phyloP scores from a whole-genome alignment of 2,888 invertebrate species.

The Apotomis turbidana region DNA sequence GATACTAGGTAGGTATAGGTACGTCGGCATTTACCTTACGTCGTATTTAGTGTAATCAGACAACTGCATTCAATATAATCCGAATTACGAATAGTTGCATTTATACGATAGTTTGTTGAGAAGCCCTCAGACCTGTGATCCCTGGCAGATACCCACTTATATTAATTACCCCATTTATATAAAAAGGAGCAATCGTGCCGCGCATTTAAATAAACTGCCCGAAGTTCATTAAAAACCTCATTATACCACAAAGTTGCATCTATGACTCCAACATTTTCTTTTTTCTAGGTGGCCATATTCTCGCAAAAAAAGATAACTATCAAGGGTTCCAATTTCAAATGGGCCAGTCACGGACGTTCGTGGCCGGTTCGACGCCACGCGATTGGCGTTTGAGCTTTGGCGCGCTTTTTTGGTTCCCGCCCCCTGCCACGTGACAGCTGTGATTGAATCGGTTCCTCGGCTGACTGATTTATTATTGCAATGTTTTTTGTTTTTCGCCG shows the following conservation, averaged over 20 bases:
- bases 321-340: slow-evolving; percentile 78
- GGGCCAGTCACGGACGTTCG: slow-evolving; percentile 70
- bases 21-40: too few relatives aligned
- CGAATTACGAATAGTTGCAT: too few relatives aligned
- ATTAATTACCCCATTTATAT: too few relatives aligned
- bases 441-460: slow-evolving; percentile 74
- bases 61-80: too few relatives aligned
- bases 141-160: too few relatives aligned
- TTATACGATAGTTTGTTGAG: too few relatives aligned
- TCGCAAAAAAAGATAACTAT: slow-evolving; percentile 60
- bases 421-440: slow-evolving; percentile 76
- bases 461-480: slow-evolving; percentile 77
- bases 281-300: slow-evolving; percentile 43
- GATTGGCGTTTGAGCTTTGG: slow-evolving; percentile 79
- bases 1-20: too few relatives aligned
- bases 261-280: slow-evolving; percentile 31
- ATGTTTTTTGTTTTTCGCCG: slow-evolving; percentile 63
- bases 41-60: too few relatives aligned
- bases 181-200: too few relatives aligned
- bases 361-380: slow-evolving; percentile 62
- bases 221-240: background rate
- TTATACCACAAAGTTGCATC: slow-evolving; percentile 6
- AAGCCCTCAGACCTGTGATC: too few relatives aligned
- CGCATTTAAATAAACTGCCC: background rate
- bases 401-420: slow-evolving; percentile 80